These are phyloP conservation scores for Trissolcus japonicus DNA, from an alignment of 2,888 invertebrate species.

Conservation along the genomic window DNA sequence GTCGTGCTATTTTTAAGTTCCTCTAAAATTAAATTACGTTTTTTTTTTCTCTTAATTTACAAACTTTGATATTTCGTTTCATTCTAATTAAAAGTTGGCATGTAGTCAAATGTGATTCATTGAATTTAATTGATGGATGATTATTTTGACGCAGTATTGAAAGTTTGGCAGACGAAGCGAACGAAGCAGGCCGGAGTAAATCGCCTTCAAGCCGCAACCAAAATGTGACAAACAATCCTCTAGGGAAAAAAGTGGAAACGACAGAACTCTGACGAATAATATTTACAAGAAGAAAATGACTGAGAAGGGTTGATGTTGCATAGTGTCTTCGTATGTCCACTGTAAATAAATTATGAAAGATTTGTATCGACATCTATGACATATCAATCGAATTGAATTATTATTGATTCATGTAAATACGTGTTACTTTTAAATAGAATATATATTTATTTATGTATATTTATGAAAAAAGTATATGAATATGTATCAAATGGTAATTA, in stretches of 20 bases:
- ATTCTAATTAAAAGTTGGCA: no score
- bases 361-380: neutral
- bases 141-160: conserved; percentile 65
- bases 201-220: conserved; percentile 64
- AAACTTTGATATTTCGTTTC: no score
- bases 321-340: conserved; percentile 15
- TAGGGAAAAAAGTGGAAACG: conserved; percentile 73
- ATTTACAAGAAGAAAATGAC: conserved; percentile 50
- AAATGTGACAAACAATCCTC: conserved; percentile 70
- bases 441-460: conserved; percentile 39
- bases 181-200: conserved; percentile 55
- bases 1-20: no score
- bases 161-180: conserved; percentile 65
- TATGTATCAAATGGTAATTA: conserved; percentile 6
- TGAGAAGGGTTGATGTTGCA: conserved; percentile 51
- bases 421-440: conserved; percentile 19
- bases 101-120: no score
- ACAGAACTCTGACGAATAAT: conserved; percentile 68
- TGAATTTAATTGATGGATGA: conserved; percentile 26
- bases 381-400: conserved; percentile 22
- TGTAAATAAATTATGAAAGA: conserved; percentile 39
- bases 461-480: conserved; percentile 13
- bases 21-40: no score
- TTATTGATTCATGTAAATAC: conserved; percentile 39
- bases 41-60: no score